phyloP scores from a whole-genome alignment of 2,888 invertebrate species.

The Notocelia uddmanniana region DNA sequence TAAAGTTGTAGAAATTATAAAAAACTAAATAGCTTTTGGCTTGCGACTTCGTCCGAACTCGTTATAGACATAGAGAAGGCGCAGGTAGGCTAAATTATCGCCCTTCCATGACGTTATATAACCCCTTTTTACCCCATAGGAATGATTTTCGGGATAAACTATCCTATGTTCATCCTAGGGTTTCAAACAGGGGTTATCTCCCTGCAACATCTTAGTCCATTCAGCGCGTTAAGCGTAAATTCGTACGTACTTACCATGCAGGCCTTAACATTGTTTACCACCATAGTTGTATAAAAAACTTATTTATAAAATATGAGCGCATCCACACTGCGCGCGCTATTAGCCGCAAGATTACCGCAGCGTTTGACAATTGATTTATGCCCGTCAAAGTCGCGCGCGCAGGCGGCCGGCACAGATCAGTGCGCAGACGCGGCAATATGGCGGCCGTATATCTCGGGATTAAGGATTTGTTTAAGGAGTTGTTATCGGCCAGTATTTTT shows the following conservation, averaged over 20 bases:
- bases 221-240: too few relatives aligned
- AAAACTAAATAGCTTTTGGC: background rate
- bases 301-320: constrained; percentile 45
- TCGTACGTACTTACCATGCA: too few relatives aligned
- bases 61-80: too few relatives aligned
- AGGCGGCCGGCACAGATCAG: constrained; percentile 47
- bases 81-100: too few relatives aligned
- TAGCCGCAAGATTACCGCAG: constrained; percentile 76
- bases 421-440: constrained; percentile 55
- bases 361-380: constrained; percentile 86
- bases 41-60: too few relatives aligned
- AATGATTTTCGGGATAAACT: too few relatives aligned
- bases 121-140: too few relatives aligned
- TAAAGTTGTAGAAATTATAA: background rate
- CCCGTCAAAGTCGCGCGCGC: constrained; percentile 81
- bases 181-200: too few relatives aligned
- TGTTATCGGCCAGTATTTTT: background rate
- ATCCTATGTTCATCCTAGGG: too few relatives aligned
- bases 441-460: constrained; percentile 43
- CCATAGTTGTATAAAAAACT: background rate
- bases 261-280: too few relatives aligned
- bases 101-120: too few relatives aligned
- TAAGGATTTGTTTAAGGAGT: background rate
- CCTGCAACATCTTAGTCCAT: too few relatives aligned
- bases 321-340: constrained; percentile 71